Evolutionary conservation across 2,888 invertebrate genomes (phyloP).

Genomic region (Thecophora atra): DNA sequence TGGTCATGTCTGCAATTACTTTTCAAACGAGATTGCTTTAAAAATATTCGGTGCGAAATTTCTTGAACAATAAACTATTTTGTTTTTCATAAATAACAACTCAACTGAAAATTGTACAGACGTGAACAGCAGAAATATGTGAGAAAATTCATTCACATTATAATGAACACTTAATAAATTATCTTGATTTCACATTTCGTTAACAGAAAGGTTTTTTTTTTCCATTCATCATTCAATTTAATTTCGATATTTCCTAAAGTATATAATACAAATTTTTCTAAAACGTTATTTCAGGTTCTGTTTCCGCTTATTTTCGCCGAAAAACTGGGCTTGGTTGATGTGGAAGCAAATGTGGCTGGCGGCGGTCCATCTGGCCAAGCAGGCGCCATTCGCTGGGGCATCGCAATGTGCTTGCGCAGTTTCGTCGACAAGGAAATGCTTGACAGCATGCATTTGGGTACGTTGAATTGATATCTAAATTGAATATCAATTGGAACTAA

Average conservation of each 20-base stretch:
- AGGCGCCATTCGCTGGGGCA: conserved; percentile 89
- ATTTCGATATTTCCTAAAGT: too few species aligned
- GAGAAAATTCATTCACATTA: background rate
- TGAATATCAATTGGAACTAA: conserved; percentile 28
- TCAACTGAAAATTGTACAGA: conserved; percentile 3
- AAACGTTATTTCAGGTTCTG: conserved; percentile 71
- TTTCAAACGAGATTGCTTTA: conserved; percentile 5
- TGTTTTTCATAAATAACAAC: background rate
- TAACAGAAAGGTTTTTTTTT: background rate
- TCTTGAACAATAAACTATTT: conserved; percentile 4
- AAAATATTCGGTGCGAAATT: background rate
- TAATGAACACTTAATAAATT: background rate
- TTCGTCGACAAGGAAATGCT: conserved; percentile 81
- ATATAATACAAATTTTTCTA: conserved; percentile 19
- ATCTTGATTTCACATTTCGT: background rate
- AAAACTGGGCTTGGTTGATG: conserved; percentile 80
- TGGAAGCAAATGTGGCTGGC: conserved; percentile 78
- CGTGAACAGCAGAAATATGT: background rate
- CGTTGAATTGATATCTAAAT: conserved; percentile 26
- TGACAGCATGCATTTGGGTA: conserved; percentile 87
- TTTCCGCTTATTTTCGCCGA: conserved; percentile 86
- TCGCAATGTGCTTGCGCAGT: conserved; percentile 83
- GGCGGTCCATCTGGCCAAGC: conserved; percentile 84
- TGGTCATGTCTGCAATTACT: conserved; percentile 23
- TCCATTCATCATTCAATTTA: too few species aligned